Evolutionary conservation across 2,888 invertebrate species (phyloP).

Genomic region (Cephus nigrinus): DNA sequence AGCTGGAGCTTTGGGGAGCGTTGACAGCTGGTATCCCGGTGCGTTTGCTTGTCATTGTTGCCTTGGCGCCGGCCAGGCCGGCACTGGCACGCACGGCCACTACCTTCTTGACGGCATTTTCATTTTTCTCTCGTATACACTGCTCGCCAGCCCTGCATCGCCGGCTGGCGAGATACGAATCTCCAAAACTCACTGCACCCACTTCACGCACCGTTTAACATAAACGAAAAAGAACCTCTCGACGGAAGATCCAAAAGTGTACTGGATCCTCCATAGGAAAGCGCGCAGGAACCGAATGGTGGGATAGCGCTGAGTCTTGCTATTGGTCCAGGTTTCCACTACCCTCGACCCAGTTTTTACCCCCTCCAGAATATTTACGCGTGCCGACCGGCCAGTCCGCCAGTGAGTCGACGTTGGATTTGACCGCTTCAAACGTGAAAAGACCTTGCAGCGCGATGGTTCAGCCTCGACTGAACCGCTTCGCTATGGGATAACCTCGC

Average conservation of each 20-base stretch:
- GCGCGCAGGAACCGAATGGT: background rate
- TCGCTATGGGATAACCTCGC: background rate
- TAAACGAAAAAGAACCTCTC: background rate
- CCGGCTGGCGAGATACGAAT: background rate
- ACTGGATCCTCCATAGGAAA: background rate
- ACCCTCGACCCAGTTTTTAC: background rate
- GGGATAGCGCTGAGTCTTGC: background rate
- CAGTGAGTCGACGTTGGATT: background rate
- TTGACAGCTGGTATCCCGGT: background rate
- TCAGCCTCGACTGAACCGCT: background rate
- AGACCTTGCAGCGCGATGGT: background rate
- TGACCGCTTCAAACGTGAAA: background rate
- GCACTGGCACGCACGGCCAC: background rate
- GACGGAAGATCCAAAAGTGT: background rate
- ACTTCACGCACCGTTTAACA: background rate
- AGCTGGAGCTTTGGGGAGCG: background rate
- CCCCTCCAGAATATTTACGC: background rate
- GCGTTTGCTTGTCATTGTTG: background rate
- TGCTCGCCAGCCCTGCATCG: background rate
- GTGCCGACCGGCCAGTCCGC: background rate
- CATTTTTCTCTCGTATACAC: background rate
- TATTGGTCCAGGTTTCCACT: background rate
- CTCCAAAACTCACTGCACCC: background rate
- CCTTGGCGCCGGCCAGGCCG: background rate
- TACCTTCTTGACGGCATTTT: background rate